Evolutionary conservation across 1,140 invertebrate genomes (phyloP).

Genomic region (Scaptomyza montana): DNA sequence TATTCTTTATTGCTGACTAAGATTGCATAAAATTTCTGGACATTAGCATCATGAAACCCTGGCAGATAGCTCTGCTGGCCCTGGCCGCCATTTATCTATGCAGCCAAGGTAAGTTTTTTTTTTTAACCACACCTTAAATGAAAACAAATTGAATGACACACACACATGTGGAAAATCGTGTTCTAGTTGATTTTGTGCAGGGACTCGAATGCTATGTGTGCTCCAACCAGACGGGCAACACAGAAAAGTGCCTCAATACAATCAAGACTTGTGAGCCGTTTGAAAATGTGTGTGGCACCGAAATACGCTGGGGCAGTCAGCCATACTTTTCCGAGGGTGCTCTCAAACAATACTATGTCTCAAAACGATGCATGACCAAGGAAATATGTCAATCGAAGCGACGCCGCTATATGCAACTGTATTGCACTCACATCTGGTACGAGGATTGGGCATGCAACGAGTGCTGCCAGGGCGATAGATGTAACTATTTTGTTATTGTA

Average conservation of each 20-base stretch:
- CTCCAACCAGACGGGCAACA: slow-evolving; percentile 95
- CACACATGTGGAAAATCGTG: background rate
- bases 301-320: slow-evolving; percentile 96
- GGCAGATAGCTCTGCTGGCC: slow-evolving; percentile 58
- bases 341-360: slow-evolving; percentile 96
- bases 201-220: slow-evolving; percentile 98
- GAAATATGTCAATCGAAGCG: slow-evolving; percentile 90
- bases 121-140: slow-evolving; percentile 57
- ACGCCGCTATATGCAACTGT: slow-evolving; percentile 87
- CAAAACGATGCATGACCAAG: slow-evolving; percentile 94
- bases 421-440: slow-evolving; percentile 98
- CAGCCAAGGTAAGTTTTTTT: slow-evolving; percentile 48
- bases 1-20: slow-evolving; percentile 9
- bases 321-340: slow-evolving; percentile 97
- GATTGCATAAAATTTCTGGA: background rate
- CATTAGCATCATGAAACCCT: slow-evolving; percentile 45
- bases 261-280: slow-evolving; percentile 94
- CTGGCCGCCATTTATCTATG: slow-evolving; percentile 63
- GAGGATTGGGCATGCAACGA: slow-evolving; percentile 98
- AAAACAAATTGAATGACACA: slow-evolving; percentile 2
- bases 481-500: slow-evolving; percentile 98
- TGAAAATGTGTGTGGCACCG: slow-evolving; percentile 94
- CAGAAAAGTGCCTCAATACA: slow-evolving; percentile 96
- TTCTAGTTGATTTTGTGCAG: slow-evolving; percentile 85
- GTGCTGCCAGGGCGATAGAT: slow-evolving; percentile 98